Evolutionary conservation across 1,140 invertebrate genomes (phyloP), one percentile per base, ranked within the genome.

Genomic region (Euglossa dilemma): DNA sequence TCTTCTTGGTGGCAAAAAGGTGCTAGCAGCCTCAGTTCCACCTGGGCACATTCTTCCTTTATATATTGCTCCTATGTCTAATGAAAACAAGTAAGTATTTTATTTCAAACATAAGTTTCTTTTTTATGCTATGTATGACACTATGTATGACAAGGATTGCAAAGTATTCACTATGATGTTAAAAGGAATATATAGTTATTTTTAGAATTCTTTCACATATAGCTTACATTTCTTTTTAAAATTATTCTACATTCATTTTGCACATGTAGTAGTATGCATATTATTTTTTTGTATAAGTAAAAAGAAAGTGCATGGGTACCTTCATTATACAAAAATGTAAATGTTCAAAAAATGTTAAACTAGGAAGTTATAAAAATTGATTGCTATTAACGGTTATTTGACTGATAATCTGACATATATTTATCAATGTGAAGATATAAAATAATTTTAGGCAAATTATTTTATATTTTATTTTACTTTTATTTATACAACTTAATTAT

Each of bases 1-100:
- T 11, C 89, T 97, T 57, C 95, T 96, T 59, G 95, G 95, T 79
- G 97, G 97, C 1, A 98, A 98, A 93, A 99, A 99, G 94, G 95
- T 97, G 91, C 94, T 95, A 7, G 92, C 95, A 6, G 94, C 95
- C 4, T 94, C 95, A 5, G 91, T 98, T n/a, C 93, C 95, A 47
- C 95, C 95, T 80, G 96, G 96, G 36, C 91, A 94, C 66, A 93
- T 95, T 23, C 92, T 96, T 66, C 97, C 98, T 9, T 88, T 98
- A 0, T 99, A 98, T 92, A 95, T 99, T 45, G 95, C 96, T 11
- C 96, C 97, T 11, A 90, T 98, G 80, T 86, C 95, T 9, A 95
- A 96, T 88, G 97, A 98, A 86, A 93, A 80, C 90, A 98, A 98
- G 95, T 97, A 94, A 94, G 94, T 93, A 87, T 79, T 89, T 67